Percentiles rank a stretch among this genome's conserved stretches.
Conservation (phyloP, 2,888 invertebrate genomes). For the Minunthozetes semirufus region DNA sequence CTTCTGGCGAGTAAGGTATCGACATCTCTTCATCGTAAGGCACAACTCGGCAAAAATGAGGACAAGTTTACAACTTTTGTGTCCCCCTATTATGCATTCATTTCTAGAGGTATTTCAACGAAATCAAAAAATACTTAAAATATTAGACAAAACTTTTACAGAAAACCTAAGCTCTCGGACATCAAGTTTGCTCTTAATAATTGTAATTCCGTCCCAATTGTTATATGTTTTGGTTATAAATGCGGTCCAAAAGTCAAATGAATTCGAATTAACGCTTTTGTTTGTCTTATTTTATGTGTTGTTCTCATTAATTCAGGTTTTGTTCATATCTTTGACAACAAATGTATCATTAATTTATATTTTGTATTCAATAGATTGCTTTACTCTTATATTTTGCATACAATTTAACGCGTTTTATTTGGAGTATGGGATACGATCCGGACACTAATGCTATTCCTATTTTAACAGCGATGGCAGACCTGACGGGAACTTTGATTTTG, state of each 20-base stretch:
- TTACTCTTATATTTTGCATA: background rate
- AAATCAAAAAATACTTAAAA: background rate
- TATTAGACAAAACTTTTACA: background rate
- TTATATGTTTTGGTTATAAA: background rate
- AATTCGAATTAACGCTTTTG: background rate
- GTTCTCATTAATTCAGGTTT: background rate
- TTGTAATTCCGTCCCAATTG: background rate
- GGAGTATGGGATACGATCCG: background rate
- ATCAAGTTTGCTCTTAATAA: background rate
- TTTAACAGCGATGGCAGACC: background rate
- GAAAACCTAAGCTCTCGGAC: background rate
- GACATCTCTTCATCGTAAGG: background rate
- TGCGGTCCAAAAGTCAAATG: background rate
- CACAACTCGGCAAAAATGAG: background rate
- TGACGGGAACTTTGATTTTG: background rate
- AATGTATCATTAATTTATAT: background rate
- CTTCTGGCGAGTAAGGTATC: background rate
- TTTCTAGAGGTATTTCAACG: background rate
- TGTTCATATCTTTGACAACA: too few species aligned
- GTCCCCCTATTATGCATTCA: background rate
- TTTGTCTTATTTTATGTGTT: background rate
- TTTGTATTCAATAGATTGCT: background rate
- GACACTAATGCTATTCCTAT: background rate
- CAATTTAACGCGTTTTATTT: background rate
- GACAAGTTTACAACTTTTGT: background rate